Evolutionary conservation across 2,888 invertebrate species (phyloP), one percentile per base, ranked within the genome.

Genomic region (Tetragonula carbonaria): DNA sequence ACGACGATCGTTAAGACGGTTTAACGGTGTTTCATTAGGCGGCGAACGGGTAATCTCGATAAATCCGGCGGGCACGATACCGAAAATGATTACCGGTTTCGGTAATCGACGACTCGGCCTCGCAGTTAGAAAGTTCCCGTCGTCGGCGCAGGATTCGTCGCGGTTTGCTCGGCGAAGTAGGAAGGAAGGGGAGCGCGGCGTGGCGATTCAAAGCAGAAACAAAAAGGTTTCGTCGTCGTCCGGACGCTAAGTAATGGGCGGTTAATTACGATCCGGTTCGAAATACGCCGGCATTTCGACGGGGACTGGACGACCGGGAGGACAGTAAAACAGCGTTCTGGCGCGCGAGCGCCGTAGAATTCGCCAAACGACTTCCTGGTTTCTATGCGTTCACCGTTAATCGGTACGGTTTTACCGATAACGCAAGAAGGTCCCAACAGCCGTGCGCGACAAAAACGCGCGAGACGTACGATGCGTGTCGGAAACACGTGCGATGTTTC

Each of bases 71-170:
- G 77, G 38, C 78, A 81, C 78, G 85, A 82, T 63, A 63, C 85
- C 86, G 79, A 87, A 77, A 90, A 89, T 86, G 85, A 90, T 28
- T 28, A 28, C 78, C 67, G 76, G 85, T 91, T 91, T 91, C 87
- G 88, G 84, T 85, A 80, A 88, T 89, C 80, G 55, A 62, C 53
- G 16, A 59, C 14, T 21, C 45, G 71, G 57, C 62, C 67, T 66
- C 81, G 71, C 81, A 80, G 86, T 90, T 91, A 91, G 91, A 91
- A 91, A 91, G 91, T 90, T 59, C 45, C 45, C 45, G 45, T 68
- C 53, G 45, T 18, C 18, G n/a, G 14, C 23, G 14, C 23, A 4
- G 68, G 85, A 88, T 77, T 76, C 78, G 78, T 86, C 82, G 84
- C 80, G 63, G 78, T 82, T 59, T 81, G 74, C 53, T 23, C 11